These are phyloP conservation scores for Sphyrna mokarran DNA, from an alignment of 2,113 vertebrate genomes.

Conservation along the genomic window DNA sequence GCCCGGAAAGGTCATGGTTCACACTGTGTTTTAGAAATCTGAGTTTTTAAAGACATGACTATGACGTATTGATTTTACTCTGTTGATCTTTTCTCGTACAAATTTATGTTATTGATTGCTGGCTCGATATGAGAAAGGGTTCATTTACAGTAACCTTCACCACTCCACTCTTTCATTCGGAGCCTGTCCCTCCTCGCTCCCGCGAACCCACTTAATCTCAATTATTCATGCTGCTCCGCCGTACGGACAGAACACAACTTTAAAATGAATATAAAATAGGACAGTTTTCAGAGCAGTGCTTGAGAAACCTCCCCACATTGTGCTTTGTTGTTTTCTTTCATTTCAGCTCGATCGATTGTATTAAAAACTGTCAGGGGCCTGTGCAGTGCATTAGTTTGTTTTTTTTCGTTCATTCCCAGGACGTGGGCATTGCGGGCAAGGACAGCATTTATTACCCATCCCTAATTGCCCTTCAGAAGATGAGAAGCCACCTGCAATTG, in stretches of 20 bases:
- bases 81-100: not conserved
- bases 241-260: not conserved
- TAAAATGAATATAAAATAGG: not conserved
- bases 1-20: not conserved
- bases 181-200: not conserved
- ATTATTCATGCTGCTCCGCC: not conserved
- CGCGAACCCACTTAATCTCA: slow-evolving; percentile 7
- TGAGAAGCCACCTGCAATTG: not conserved
- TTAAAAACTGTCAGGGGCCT: not conserved
- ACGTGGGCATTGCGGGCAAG: not conserved
- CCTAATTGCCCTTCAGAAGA: not conserved
- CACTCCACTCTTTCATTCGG: not conserved
- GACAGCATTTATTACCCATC: not conserved
- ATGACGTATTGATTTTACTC: not conserved
- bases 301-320: not conserved
- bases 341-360: not conserved
- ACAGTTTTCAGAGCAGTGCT: not conserved
- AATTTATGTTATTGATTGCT: slow-evolving; percentile 1
- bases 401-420: not conserved
- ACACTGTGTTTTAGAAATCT: not conserved
- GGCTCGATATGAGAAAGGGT: not conserved
- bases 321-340: not conserved
- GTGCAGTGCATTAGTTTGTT: not conserved
- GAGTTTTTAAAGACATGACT: not conserved
- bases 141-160: slow-evolving; percentile 7